Evolutionary conservation across 2,888 invertebrate genomes (phyloP).

Genomic region (Tetanocera ferruginea): DNA sequence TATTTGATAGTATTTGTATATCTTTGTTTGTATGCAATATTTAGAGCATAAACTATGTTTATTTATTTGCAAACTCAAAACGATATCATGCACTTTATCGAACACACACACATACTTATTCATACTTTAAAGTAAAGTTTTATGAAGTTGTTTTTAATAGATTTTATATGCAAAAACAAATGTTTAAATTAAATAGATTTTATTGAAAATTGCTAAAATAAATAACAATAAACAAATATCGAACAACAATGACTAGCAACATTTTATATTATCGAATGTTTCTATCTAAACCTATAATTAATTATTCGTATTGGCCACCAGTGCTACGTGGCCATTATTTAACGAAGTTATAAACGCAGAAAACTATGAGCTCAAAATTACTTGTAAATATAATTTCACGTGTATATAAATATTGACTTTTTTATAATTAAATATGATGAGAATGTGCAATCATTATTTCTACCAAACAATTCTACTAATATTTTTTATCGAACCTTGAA

Average conservation of each 20-base stretch:
- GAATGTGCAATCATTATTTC: conserved; percentile 32
- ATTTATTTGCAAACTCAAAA: too few relatives aligned
- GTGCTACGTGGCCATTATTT: too few relatives aligned
- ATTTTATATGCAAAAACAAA: too few relatives aligned
- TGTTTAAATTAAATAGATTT: too few relatives aligned
- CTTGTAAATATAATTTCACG: conserved; percentile 27
- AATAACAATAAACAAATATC: too few relatives aligned
- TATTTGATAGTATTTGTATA: not conserved
- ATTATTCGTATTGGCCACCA: too few relatives aligned
- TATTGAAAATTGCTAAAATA: too few relatives aligned
- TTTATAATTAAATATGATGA: not conserved
- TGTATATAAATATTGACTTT: conserved; percentile 14
- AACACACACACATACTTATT: not conserved
- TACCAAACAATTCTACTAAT: conserved; percentile 8
- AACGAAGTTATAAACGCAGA: conserved; percentile 3
- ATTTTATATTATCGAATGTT: too few relatives aligned
- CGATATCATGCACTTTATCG: not conserved
- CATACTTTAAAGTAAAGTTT: not conserved
- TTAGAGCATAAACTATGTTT: not conserved
- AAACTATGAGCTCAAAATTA: conserved; percentile 19
- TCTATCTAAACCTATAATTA: too few relatives aligned
- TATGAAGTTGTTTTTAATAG: not conserved
- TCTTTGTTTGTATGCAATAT: not conserved
- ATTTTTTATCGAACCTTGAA: not conserved
- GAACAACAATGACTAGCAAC: too few relatives aligned